Evolutionary conservation across 2,797 vertebrate species (phyloP), one percentile per base, ranked within the genome.

Genomic region (Darevskia mixta): DNA sequence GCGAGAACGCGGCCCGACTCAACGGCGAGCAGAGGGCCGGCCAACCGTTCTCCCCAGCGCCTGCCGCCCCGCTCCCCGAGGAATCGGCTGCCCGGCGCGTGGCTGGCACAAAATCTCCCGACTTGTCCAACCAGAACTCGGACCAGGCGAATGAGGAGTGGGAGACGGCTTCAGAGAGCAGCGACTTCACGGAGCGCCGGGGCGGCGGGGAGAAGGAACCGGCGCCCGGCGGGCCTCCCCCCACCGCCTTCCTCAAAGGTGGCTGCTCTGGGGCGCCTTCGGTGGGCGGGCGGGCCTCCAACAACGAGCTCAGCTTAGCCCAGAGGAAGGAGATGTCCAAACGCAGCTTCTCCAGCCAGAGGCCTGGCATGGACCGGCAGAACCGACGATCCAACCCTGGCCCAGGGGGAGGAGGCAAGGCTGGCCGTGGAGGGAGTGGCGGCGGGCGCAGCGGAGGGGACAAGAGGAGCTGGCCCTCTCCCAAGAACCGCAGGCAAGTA

Each of bases 101-200:
- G n/a, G 79, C 66, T 1, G 98, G 98, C 25, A 98, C 98, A 49
- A 98, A 98, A 90, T 99, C 98, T 89, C 98, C 98, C 0, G 98
- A 99, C 84, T 97, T 98, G 90, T 98, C 98, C 83, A 99, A 99
- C 94, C 98, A 98, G 96, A 99, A 98, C 97, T 99, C 98, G 0
- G 98, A 99, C 95, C 98, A 99, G 96, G 98, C 98, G 86, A 99
- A 99, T 1, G 98, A 99, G 95, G 98, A 99, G 89, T 99, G 98
- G 98, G 98, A 99, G 95, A 99, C 98, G 0, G 98, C 98, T 0
- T 99, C 98, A 0, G 98, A 99, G 96, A 99, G 98, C 96, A 99
- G 98, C 10, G 98, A 99, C 97, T 99, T 99, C 95, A 98, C 98
- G 0, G 98, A 99, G 95, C 98, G 98, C 93, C 95, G 98, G 84